Evolutionary conservation across 2,113 vertebrate genomes (phyloP).

Genomic region (Melanerpes formicivorus): DNA sequence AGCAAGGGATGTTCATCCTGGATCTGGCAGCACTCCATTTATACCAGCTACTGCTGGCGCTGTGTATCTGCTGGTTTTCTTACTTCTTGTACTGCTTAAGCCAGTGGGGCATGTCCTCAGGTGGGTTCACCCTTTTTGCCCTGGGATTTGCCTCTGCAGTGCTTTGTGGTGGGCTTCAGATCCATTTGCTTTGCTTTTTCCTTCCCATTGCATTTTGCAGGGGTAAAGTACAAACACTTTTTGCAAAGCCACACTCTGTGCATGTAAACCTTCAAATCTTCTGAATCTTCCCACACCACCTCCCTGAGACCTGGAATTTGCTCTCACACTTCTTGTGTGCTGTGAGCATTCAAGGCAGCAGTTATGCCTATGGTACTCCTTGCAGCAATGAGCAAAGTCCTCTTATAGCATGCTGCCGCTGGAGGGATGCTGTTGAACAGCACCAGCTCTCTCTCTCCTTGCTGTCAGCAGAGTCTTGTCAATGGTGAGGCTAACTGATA

Average conservation of each 20-base stretch:
- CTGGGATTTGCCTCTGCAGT: not conserved
- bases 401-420: not conserved
- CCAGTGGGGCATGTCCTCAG: not conserved
- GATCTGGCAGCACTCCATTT: not conserved
- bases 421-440: not conserved
- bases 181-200: not conserved
- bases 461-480: not conserved
- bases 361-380: fast-evolving
- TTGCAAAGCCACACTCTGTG: not conserved
- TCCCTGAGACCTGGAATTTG: not conserved
- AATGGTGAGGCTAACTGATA: not conserved
- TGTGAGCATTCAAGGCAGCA: fast-evolving
- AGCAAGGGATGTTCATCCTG: not conserved
- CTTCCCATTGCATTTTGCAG: not conserved
- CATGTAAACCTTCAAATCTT: fast-evolving
- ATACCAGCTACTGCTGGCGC: fast-evolving
- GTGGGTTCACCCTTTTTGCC: not conserved
- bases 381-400: not conserved
- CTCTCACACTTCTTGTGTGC: fast-evolving
- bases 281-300: not conserved
- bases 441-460: not conserved
- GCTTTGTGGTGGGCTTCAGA: not conserved
- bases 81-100: not conserved
- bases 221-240: not conserved
- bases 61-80: not conserved